Evolutionary conservation across 2,888 invertebrate genomes (phyloP).

Genomic region (Zygaena filipendulae): DNA sequence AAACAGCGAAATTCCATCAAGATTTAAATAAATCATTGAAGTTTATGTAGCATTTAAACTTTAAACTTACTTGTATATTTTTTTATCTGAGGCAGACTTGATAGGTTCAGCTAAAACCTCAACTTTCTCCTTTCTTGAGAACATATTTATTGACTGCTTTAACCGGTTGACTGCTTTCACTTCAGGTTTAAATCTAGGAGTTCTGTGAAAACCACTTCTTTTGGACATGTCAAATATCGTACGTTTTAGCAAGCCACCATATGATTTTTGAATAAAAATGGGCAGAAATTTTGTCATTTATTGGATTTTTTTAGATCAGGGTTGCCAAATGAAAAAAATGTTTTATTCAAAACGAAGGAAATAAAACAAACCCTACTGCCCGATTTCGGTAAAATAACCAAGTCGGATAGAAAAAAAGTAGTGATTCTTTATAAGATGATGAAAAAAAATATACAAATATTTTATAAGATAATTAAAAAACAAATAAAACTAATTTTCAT

Average conservation of each 20-base stretch:
- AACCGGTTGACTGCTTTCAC: constrained; percentile 33
- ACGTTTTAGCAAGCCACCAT: constrained; percentile 34
- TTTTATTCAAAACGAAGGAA: too few species aligned
- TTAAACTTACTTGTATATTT: constrained; percentile 74
- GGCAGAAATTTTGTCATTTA: constrained; percentile 61
- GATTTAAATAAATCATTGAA: constrained; percentile 3
- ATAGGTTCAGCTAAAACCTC: constrained; percentile 67
- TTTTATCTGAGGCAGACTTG: constrained; percentile 82
- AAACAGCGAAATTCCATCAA: background rate
- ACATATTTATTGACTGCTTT: constrained; percentile 26
- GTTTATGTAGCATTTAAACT: background rate
- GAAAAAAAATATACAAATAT: too few species aligned
- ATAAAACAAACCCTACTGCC: too few species aligned
- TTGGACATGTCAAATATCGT: constrained; percentile 39
- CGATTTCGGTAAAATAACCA: too few species aligned
- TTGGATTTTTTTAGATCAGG: constrained; percentile 22
- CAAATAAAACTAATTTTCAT: too few species aligned
- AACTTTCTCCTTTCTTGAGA: constrained; percentile 44
- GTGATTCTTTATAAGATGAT: too few species aligned
- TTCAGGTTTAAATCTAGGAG: constrained; percentile 52
- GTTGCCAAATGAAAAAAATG: constrained; percentile 21
- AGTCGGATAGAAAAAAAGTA: too few species aligned
- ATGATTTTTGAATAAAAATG: constrained; percentile 53
- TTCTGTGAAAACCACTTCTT: constrained; percentile 42
- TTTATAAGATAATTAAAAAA: too few species aligned